Evolutionary conservation across 2,113 vertebrate genomes (phyloP), one percentile per base, ranked within the genome.

Genomic region (Hystrix cristata): DNA sequence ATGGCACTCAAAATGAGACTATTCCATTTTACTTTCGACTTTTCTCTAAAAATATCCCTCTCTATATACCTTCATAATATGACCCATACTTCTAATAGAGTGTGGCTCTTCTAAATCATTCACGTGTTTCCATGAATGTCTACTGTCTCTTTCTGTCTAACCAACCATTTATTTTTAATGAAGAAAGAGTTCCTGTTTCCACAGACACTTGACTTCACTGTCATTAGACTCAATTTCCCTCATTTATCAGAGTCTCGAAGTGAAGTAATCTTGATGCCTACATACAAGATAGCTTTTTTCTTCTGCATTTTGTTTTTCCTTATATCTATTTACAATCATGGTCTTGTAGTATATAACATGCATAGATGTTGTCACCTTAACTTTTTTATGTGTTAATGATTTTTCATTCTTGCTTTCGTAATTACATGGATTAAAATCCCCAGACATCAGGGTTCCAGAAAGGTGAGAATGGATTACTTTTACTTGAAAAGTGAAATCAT

Each of bases 401-500:
- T 86, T 95, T 93, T 71, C 38, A 65, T 79, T 76, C 46, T 92
- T 67, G 55, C 53, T 57, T 94, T 91, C 67, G 9, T 94, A 91
- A 95, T 88, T 95, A 79, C 34, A 69, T 74, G 57, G 19, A 43
- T 93, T 57, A 57, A 90, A 93, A 81, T 87, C 60, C 51, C 46
- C 65, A 29, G 64, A 25, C 60, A 89, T 25, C 21, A 83, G 91
- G 55, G 18, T 51, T 74, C 85, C 72, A 83, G 72, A 89, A 91
- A 82, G 7, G 62, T 92, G 9, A 43, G 46, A 19, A 87, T 69
- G 93, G 89, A 86, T 93, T 94, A 94, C 69, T 65, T 5, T 83
- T 29, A 83, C 43, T 69, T 91, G 48, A 87, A 92, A 93, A 94
- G 55, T 25, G 83, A 97, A 96, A 96, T 93, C 71, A 94, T 92